These are phyloP conservation scores for Myiagra hebetior DNA, from an alignment of 2,113 vertebrate species.

Conservation along the genomic window DNA sequence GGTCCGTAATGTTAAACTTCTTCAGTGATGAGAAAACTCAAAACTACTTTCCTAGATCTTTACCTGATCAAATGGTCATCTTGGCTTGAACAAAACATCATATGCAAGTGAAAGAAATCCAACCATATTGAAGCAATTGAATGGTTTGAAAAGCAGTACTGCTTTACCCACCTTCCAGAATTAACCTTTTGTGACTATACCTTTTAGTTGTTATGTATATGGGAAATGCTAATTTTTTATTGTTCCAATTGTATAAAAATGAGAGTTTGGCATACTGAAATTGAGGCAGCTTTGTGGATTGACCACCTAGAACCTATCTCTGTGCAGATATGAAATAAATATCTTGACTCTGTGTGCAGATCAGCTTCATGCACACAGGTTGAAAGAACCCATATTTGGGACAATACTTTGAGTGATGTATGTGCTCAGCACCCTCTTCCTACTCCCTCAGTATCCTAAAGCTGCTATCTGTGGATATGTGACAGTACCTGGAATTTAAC, in stretches of 20 bases:
- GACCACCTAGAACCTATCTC: background rate
- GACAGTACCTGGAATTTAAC: background rate
- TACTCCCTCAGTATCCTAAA: background rate
- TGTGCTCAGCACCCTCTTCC: background rate
- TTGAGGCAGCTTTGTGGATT: background rate
- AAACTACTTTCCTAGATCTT: background rate
- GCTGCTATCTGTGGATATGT: background rate
- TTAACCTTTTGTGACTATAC: background rate
- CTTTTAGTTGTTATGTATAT: background rate
- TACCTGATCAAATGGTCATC: background rate
- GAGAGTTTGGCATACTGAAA: background rate
- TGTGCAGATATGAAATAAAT: background rate
- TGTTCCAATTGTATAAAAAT: background rate
- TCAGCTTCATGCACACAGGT: background rate
- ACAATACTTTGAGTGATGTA: background rate
- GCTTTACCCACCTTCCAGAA: background rate
- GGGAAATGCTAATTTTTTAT: background rate
- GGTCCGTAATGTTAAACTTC: background rate
- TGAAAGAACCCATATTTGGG: background rate
- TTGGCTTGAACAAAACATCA: background rate
- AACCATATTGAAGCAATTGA: background rate
- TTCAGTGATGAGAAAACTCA: background rate
- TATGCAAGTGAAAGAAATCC: background rate
- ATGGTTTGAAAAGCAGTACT: background rate
- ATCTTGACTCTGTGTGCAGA: background rate